phyloP scores from a whole-genome alignment of 2,113 vertebrate genomes.

The Monarcha castaneiventris region DNA sequence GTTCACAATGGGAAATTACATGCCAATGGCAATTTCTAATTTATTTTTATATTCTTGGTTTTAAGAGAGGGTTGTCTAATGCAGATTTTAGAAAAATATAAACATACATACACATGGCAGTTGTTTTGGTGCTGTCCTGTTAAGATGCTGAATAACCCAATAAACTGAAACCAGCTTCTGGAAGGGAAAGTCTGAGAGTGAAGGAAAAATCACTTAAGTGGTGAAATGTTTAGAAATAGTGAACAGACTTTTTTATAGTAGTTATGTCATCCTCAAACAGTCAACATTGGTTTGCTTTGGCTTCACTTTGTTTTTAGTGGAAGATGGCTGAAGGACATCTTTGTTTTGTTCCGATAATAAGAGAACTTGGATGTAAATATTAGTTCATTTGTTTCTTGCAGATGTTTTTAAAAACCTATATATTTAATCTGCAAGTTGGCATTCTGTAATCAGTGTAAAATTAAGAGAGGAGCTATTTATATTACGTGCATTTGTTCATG shows the following conservation, averaged over 20 bases:
- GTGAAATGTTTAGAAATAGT: not conserved
- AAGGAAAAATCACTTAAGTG: not conserved
- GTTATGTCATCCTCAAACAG: not conserved
- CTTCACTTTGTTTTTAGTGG: not conserved
- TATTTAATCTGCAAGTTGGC: not conserved
- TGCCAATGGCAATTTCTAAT: not conserved
- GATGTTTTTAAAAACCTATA: not conserved
- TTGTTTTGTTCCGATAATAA: not conserved
- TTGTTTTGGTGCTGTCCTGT: not conserved
- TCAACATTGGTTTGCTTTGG: not conserved
- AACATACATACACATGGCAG: not conserved
- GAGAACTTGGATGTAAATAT: not conserved
- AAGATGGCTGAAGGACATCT: not conserved
- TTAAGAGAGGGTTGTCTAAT: not conserved
- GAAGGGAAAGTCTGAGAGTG: not conserved
- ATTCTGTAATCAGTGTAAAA: not conserved
- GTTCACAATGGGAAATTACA: not conserved
- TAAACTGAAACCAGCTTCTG: not conserved
- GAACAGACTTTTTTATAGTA: not conserved
- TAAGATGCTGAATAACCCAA: not conserved
- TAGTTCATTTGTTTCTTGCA: not conserved
- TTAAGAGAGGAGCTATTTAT: not conserved
- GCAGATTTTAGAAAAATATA: not conserved
- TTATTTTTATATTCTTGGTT: not conserved
- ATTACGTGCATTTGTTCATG: not conserved